These are phyloP conservation scores for Hydrozoanthus gracilis DNA, from an alignment of 92 coral and sea anemone genomes.

Conservation along the genomic window DNA sequence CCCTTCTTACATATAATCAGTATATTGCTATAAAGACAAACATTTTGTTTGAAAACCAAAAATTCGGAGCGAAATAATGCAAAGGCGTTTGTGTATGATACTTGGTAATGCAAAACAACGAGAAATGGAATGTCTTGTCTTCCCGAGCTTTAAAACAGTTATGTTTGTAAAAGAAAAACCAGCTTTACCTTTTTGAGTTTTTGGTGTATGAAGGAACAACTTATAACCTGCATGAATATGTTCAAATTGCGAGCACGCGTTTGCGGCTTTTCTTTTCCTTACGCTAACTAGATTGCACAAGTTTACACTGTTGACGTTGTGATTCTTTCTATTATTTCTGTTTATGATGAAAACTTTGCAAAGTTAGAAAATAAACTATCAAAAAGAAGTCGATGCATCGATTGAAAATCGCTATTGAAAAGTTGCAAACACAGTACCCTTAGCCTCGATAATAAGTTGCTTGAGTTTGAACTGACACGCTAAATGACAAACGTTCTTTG, in stretches of 20 bases:
- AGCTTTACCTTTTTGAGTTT: neutral
- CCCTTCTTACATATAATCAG: no score
- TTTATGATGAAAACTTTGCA: neutral
- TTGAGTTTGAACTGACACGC: no score
- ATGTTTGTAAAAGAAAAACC: neutral
- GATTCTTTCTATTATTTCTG: neutral
- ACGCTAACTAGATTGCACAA: neutral
- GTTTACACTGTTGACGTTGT: neutral
- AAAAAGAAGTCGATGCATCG: conserved; percentile 2
- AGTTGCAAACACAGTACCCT: neutral
- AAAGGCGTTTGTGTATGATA: no score
- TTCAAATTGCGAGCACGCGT: neutral
- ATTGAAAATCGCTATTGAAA: conserved; percentile 19
- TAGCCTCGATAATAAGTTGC: neutral
- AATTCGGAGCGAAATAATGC: no score
- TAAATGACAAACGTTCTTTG: no score
- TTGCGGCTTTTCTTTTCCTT: conserved; percentile 7
- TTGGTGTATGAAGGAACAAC: neutral
- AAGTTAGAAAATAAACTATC: neutral
- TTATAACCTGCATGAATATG: neutral
- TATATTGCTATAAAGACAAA: no score
- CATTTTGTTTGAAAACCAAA: no score
- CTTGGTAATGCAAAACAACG: no score
- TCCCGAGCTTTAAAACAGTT: no score
- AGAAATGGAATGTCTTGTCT: no score